Conservation (phyloP, 1,140 invertebrate genomes). For the Pararge aegeria region DNA sequence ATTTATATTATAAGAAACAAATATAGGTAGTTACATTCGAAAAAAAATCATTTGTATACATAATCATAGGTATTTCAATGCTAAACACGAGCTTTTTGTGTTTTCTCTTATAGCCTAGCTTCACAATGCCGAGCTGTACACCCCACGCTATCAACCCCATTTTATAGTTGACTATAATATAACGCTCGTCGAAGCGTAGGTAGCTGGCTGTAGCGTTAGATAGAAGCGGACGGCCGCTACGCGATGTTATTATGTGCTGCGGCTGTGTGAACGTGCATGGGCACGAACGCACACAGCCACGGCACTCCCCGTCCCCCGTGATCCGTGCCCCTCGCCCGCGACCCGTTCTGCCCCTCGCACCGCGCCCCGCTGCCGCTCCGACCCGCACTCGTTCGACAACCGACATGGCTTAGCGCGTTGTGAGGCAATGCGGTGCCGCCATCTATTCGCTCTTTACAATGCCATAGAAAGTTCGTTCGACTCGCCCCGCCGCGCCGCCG, state of each 20-base stretch:
- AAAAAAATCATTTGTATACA: neutral
- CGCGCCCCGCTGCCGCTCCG: constrained; percentile 35
- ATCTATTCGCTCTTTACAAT: constrained; percentile 72
- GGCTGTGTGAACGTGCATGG: constrained; percentile 54
- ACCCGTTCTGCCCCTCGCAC: constrained; percentile 29
- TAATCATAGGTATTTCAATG: constrained; percentile 15
- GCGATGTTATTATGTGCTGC: constrained; percentile 59
- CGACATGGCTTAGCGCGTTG: constrained; percentile 60
- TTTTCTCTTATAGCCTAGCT: constrained; percentile 41
- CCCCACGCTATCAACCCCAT: constrained; percentile 64
- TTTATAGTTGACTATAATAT: constrained; percentile 66
- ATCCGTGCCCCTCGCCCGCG: constrained; percentile 30
- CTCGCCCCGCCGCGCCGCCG: constrained; percentile 54
- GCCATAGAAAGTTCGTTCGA: constrained; percentile 76
- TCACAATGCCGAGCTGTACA: constrained; percentile 46
- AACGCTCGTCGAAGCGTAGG: constrained; percentile 60
- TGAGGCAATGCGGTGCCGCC: constrained; percentile 73
- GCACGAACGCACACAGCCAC: constrained; percentile 42
- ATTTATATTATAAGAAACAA: too few species aligned
- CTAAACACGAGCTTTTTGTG: constrained; percentile 19
- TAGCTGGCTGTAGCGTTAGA: constrained; percentile 71
- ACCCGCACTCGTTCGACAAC: constrained; percentile 45
- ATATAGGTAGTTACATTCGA: too few species aligned
- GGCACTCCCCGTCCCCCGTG: constrained; percentile 23
- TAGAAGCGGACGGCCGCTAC: constrained; percentile 64